Evolutionary conservation across 2,888 invertebrate species (phyloP).

Genomic region (Clostera curtula): DNA sequence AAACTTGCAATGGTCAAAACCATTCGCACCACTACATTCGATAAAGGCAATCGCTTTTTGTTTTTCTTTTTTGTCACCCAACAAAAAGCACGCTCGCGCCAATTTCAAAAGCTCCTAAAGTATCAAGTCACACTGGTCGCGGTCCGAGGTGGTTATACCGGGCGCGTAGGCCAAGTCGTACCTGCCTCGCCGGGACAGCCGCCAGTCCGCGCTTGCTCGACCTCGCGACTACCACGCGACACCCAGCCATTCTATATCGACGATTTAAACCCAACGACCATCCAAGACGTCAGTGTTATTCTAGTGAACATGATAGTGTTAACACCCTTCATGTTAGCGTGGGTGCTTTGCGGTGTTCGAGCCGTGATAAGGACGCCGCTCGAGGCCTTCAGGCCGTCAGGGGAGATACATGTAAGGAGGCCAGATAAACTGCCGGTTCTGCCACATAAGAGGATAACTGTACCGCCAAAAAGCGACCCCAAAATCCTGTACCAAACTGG

Average conservation of each 20-base stretch:
- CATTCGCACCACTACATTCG: background rate
- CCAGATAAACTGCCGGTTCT: conserved; percentile 59
- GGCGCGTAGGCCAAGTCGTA: conserved; percentile 69
- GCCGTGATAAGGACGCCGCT: conserved; percentile 70
- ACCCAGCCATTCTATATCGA: conserved; percentile 25
- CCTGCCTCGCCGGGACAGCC: conserved; percentile 57
- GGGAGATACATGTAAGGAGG: conserved; percentile 62
- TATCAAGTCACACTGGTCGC: conserved; percentile 43
- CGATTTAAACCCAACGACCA: conserved; percentile 5
- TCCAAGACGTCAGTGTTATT: conserved; percentile 19
- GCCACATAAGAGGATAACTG: conserved; percentile 67
- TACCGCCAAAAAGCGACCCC: conserved; percentile 66
- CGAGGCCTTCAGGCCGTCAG: conserved; percentile 71
- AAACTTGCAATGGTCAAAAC: too few relatives aligned
- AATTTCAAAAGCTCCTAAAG: conserved; percentile 36
- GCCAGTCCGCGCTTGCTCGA: conserved; percentile 60
- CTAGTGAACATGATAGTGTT: conserved; percentile 55
- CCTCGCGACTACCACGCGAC: conserved; percentile 35
- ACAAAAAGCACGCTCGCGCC: conserved; percentile 14
- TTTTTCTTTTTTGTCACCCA: conserved; percentile 1
- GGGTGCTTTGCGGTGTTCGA: conserved; percentile 49
- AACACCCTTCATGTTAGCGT: conserved; percentile 50
- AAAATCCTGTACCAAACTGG: conserved; percentile 84
- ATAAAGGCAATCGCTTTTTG: background rate
- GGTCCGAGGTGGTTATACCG: conserved; percentile 64